These are phyloP conservation scores for Cantharis rustica DNA, from an alignment of 2,888 invertebrate genomes.

Conservation along the genomic window DNA sequence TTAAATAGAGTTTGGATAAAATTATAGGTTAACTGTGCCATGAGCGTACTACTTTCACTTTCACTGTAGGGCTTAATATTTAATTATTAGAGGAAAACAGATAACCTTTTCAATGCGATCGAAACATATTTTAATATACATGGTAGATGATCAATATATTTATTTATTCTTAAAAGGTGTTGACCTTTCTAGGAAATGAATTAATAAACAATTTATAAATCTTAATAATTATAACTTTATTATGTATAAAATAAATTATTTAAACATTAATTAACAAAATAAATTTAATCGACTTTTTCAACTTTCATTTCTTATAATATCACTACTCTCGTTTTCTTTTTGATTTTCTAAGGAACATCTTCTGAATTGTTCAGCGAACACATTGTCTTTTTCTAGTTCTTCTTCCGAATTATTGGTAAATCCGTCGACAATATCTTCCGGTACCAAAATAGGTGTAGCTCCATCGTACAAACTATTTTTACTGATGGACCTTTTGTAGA, in stretches of 20 bases:
- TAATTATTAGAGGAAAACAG: no score
- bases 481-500: slow-evolving; percentile 59
- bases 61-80: no score
- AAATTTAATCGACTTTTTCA: neutral
- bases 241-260: neutral
- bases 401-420: neutral
- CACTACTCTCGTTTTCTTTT: neutral
- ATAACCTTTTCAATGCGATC: no score
- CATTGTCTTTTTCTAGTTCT: slow-evolving; percentile 12
- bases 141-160: neutral
- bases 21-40: neutral
- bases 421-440: slow-evolving; percentile 45
- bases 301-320: neutral
- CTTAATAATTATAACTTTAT: neutral
- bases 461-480: slow-evolving; percentile 61
- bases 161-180: neutral
- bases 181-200: neutral
- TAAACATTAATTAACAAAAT: neutral
- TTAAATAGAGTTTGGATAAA: neutral
- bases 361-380: slow-evolving; percentile 34
- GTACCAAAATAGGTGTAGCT: slow-evolving; percentile 61
- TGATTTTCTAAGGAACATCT: neutral
- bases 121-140: no score
- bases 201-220: neutral
- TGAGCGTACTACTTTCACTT: neutral